Conservation (phyloP, 2,888 invertebrate genomes). For the Diarsia mendica region DNA sequence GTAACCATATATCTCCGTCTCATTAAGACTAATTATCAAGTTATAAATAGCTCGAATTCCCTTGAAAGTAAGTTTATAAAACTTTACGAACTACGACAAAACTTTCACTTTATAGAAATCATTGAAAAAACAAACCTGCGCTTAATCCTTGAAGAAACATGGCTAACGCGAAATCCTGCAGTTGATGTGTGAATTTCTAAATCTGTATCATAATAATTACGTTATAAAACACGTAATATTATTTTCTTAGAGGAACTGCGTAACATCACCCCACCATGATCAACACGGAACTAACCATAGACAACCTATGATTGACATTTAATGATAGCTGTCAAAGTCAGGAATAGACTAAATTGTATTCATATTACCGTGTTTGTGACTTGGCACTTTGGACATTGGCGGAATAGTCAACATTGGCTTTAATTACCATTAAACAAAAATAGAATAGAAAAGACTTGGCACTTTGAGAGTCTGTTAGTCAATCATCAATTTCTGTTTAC, state of each 20-base stretch:
- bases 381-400: not conserved
- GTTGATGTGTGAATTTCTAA: slow-evolving; percentile 68
- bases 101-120: slow-evolving; percentile 81
- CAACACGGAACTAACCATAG: slow-evolving; percentile 77
- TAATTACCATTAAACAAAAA: no score
- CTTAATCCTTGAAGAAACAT: slow-evolving; percentile 68
- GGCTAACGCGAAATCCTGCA: slow-evolving; percentile 75
- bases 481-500: not conserved
- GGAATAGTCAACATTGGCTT: no score
- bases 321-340: slow-evolving; percentile 1
- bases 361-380: not conserved
- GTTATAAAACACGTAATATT: slow-evolving; percentile 73
- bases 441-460: no score
- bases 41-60: slow-evolving; percentile 30
- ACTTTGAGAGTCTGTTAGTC: slow-evolving; percentile 10
- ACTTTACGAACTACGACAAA: slow-evolving; percentile 38
- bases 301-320: slow-evolving; percentile 11
- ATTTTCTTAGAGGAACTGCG: slow-evolving; percentile 70
- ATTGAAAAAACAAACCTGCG: slow-evolving; percentile 75
- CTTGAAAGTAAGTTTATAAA: slow-evolving; percentile 45
- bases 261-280: slow-evolving; percentile 75
- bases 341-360: slow-evolving; percentile 6
- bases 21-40: slow-evolving; percentile 25
- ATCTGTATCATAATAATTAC: slow-evolving; percentile 77
- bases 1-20: not conserved